Conservation (phyloP, 2,113 vertebrate species). For the Peromyscus maniculatus region DNA sequence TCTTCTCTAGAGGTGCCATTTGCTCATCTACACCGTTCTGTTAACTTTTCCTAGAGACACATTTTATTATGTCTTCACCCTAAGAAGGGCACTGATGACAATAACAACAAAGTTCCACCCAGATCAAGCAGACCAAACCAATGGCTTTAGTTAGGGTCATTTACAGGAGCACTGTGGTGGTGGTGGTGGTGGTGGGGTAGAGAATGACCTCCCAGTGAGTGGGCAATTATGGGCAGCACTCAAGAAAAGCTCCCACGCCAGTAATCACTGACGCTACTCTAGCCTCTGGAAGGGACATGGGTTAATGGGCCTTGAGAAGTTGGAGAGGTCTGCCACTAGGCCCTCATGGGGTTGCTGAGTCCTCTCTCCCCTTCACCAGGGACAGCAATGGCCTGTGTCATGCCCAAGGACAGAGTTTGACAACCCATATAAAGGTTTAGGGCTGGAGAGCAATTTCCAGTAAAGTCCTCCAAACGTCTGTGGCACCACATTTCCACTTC, state of each 20-base stretch:
- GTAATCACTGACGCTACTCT: neutral
- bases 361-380: neutral
- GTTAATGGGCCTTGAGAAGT: neutral
- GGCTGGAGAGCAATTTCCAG: neutral
- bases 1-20: neutral
- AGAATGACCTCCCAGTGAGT: neutral
- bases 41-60: neutral
- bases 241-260: neutral
- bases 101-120: neutral
- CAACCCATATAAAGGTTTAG: neutral
- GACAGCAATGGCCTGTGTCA: neutral
- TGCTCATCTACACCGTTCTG: neutral
- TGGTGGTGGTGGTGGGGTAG: too few relatives aligned
- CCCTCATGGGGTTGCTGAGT: too few relatives aligned
- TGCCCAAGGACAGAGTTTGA: neutral
- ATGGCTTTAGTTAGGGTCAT: neutral
- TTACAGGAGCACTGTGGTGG: neutral
- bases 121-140: neutral
- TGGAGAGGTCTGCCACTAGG: neutral
- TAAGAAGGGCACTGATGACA: neutral
- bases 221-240: neutral
- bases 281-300: neutral
- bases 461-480: neutral
- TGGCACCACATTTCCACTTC: neutral
- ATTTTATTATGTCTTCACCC: neutral